A percentile compares a stretch with the other conserved stretches of the same genome.
Conservation (phyloP, 2,113 vertebrate species). For the Zingel zingel region DNA sequence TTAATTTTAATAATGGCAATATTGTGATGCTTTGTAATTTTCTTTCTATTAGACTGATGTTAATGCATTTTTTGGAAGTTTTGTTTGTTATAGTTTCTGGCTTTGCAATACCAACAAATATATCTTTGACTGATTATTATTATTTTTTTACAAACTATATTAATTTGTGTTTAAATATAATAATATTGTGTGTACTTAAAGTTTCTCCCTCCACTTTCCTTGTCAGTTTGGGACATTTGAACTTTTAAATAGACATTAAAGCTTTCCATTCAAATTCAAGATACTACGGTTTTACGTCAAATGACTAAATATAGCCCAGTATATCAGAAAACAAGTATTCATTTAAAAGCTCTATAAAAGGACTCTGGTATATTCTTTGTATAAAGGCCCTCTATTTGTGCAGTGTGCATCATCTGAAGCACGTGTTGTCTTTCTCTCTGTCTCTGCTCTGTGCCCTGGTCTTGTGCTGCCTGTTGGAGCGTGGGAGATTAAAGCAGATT, state of each 20-base stretch:
- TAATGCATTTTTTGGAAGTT: neutral
- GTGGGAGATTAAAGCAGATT: slow-evolving; percentile 78
- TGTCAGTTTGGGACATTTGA: no score
- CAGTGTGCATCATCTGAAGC: slow-evolving; percentile 7
- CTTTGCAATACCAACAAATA: neutral
- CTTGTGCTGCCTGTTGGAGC: slow-evolving; percentile 30
- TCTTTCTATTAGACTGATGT: no score
- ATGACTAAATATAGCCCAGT: neutral
- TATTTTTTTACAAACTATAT: neutral
- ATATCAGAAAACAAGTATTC: neutral
- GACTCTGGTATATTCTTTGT: neutral
- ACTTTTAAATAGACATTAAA: neutral
- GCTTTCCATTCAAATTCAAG: neutral
- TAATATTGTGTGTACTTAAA: neutral
- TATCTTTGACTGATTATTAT: neutral
- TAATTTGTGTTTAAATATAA: neutral
- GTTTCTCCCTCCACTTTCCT: neutral
- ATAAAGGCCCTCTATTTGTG: neutral
- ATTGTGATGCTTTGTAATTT: neutral
- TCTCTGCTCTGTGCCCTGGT: slow-evolving; percentile 31
- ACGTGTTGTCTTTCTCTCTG: slow-evolving; percentile 5
- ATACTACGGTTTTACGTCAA: neutral
- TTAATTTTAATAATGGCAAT: neutral
- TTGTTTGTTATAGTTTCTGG: neutral
- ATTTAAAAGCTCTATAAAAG: neutral